phyloP scores from a whole-genome alignment of 2,888 invertebrate species.

The Halictus ligatus region DNA sequence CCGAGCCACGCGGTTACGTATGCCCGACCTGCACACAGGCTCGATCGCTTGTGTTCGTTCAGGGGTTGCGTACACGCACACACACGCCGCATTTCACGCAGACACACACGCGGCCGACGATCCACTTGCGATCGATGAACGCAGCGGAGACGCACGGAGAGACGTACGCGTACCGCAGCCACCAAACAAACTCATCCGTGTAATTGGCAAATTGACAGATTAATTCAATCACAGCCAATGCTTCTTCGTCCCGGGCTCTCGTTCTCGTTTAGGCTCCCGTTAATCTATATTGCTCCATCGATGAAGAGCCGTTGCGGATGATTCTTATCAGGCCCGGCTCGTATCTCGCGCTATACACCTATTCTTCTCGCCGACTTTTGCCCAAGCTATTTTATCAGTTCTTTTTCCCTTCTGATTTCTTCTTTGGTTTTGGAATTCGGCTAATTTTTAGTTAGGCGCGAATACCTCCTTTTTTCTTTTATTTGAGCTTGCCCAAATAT shows the following conservation, averaged over 20 bases:
- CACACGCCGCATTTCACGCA: constrained; percentile 34
- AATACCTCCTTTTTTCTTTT: background rate
- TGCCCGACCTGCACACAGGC: constrained; percentile 69
- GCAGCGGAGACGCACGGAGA: constrained; percentile 69
- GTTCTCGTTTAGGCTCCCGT: constrained; percentile 55
- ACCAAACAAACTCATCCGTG: constrained; percentile 84
- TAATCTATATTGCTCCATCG: constrained; percentile 51
- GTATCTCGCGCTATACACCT: background rate
- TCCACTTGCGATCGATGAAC: constrained; percentile 79
- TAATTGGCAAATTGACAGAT: constrained; percentile 84
- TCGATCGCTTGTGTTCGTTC: constrained; percentile 69
- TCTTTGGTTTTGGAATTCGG: background rate
- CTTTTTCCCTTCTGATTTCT: background rate
- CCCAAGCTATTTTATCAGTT: background rate
- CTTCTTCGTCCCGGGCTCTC: constrained; percentile 64
- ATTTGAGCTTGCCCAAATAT: background rate
- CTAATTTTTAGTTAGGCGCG: background rate
- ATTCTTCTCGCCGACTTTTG: background rate
- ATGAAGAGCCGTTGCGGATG: constrained; percentile 38
- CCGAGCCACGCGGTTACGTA: constrained; percentile 82
- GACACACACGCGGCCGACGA: constrained; percentile 59
- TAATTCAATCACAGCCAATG: constrained; percentile 82
- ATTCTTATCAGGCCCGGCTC: constrained; percentile 19
- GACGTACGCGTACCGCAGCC: constrained; percentile 72
- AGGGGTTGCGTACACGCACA: constrained; percentile 20